Base-by-base conservation (phyloP, 2,113 vertebrate genomes). In the Grammomys surdaster region DNA sequence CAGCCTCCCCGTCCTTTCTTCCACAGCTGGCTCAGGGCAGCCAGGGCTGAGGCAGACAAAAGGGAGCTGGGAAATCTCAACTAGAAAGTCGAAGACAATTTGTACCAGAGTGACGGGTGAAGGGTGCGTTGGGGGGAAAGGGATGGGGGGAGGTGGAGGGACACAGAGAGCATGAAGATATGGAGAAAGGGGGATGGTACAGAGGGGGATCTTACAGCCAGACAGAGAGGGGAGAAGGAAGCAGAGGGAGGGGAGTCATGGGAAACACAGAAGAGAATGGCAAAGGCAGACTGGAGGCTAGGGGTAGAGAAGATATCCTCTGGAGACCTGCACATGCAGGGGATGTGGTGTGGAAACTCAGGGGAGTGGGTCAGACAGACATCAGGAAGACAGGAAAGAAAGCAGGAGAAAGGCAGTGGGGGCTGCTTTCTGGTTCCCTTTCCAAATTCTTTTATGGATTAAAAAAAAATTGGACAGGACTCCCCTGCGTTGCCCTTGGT, bases 81-180 rank as follows among this genome's bases (percentile, higher is more conserved):
- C 77, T 63, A 14, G 26, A 65, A 93, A 95, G 75, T 40, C 65
- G 48, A 76, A 84, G 76, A 51, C 46, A 58, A 70, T 97, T 93
- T 93, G 67, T 69, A 91, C 54, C 81, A 78, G 63, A 78, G 89
- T 77, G 43, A 51, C 36, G 46, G 40, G 65, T 69, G 36, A 19
- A 69, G 11, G 6, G 8, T 31, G 36, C 3, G n/a, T 63, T 0
- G 12, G 33, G 40, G 12, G 7, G 67, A 48, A 13, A 26, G 0
- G 22, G 4, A 33, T 5, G 70, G 26, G 11, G 11, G 26, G 26
- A 1, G 46, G 33, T 22, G 28, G 43, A 72, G 40, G 82, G 46
- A 65, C 14, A 33, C 33, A 20, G 28, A 40, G 43, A 36, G 16
- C 43, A 3, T 48, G 40, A 51, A 14, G 17, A 58, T 7, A 20